Base-by-base conservation (phyloP, 2,797 vertebrate genomes). In the Leucoraja ocellata region DNA sequence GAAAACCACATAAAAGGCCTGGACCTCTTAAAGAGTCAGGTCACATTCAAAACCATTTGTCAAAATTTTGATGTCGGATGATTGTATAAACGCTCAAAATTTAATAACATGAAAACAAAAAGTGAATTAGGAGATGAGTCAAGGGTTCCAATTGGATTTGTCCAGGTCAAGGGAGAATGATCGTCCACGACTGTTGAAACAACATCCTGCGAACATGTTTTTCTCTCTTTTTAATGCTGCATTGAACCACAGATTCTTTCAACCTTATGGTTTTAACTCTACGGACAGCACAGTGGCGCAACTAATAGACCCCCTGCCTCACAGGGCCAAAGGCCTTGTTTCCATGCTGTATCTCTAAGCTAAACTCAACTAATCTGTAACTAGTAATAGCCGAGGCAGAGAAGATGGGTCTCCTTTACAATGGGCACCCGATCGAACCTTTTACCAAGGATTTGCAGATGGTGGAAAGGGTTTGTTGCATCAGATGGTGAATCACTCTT, bases 81-180 rank as follows among this genome's bases (percentile, higher is more conserved):
- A 92, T 92, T 74, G 68, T 76, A 23, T 92, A 92, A 92, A 92
- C 76, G 90, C 76, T 92, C 71, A 74, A 92, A 92, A 92, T 76
- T 71, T 91, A 91, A 91, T 91, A 91, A 91, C 39, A 21, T 76
- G 46, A 92, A 92, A 92, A 92, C 90, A 92, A 92, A 76, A 92
- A 74, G 63, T 88, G 68, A 92, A 92, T 92, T 74, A 74, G 90
- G 71, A 9, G 90, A 92, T 92, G 71, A 92, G 90, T 76, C 68
- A 92, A 74, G 54, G 71, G 46, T 92, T 92, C 36, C 39, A 39
- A 92, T 92, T 92, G 54, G 39, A 92, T 92, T 92, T 92, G 90
- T 54, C 71, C 90, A 11, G 25, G 39, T 92, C 71, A 54, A 39
- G 14, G 39, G 76, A 76, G 71, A 76, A 68, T 68, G 61, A 68